phyloP scores from a whole-genome alignment of 23 tunicate species.

The Clavelina lepadiformis region DNA sequence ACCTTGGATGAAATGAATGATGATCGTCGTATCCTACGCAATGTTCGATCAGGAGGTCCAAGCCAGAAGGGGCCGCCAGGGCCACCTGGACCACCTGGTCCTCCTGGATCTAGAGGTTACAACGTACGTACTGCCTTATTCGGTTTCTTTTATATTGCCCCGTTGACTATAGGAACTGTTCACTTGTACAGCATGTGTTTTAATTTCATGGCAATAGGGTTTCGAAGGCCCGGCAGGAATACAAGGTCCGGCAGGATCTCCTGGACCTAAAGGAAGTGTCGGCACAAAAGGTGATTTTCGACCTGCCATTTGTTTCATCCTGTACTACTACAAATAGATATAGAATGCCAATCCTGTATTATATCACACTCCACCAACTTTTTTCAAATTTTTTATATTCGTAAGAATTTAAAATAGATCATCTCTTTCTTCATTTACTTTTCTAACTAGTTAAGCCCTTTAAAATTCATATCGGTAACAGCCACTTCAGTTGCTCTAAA shows the following conservation, averaged over 20 bases:
- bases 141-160: not conserved
- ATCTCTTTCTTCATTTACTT: no score
- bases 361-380: no score
- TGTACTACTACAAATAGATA: no score
- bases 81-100: slow-evolving; percentile 82
- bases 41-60: not conserved
- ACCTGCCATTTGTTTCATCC: no score
- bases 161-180: not conserved
- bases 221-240: slow-evolving; percentile 23
- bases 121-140: slow-evolving; percentile 9
- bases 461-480: no score
- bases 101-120: slow-evolving; percentile 44
- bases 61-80: slow-evolving; percentile 23
- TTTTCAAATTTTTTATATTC: no score
- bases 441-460: no score
- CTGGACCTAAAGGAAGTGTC: slow-evolving; percentile 41
- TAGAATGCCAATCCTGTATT: no score
- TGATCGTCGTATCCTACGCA: not conserved
- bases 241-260: slow-evolving; percentile 37
- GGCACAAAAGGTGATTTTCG: not conserved
- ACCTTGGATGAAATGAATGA: slow-evolving; percentile 15
- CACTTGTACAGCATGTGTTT: not conserved
- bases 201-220: slow-evolving; percentile 19
- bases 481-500: no score
- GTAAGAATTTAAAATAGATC: no score